Base-by-base conservation (phyloP, 2,888 invertebrate species). In the Cryptus armator region DNA sequence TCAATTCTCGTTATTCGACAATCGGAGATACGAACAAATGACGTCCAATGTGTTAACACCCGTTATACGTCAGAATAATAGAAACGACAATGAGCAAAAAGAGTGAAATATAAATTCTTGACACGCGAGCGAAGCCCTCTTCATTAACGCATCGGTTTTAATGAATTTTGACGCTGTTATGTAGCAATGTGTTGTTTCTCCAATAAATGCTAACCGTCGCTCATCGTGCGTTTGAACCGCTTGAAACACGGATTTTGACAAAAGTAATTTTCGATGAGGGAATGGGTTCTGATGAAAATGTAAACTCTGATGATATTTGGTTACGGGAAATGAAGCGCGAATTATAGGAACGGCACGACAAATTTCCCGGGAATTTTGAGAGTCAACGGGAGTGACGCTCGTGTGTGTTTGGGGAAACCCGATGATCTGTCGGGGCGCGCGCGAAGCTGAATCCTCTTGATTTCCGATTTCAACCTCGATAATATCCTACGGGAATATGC, bases 391-490 rank as follows among this genome's bases (percentile, higher is more conserved):
- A 14, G 44, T n/a, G 43, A n/a, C 6, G 10, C 10, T 16, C 46
- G 75, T 74, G 46, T 59, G n/a, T 29, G 68, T 24, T 9, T n/a
- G n/a, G 7, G 24, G 16, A 14, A 44, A 12, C 29, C 24, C 9
- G 19, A 24, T 14, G 44, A 24, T 44, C 46, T 44, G 24, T 3
- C 43, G 51, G 2, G n/a, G 24, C 19, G 51, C 14, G n/a, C 7
- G 7, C 43, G 24, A 64, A 19, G 44, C 56, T 32, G 64, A 16
- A 68, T 67, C 62, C 44, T 43, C 59, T 51, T 62, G 79, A 79
- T 83, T 83, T 83, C 74, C 74, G 78, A 75, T 79, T 53, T 19
- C 53, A 32, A 75, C 79, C 75, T 83, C 83, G 62, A 70, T 79
- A 70, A 75, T 79, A 75, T 75, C 79, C 79, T 75, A 59, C 64